Conservation (phyloP, 1,140 invertebrate genomes). For the Calosoma granatense region DNA sequence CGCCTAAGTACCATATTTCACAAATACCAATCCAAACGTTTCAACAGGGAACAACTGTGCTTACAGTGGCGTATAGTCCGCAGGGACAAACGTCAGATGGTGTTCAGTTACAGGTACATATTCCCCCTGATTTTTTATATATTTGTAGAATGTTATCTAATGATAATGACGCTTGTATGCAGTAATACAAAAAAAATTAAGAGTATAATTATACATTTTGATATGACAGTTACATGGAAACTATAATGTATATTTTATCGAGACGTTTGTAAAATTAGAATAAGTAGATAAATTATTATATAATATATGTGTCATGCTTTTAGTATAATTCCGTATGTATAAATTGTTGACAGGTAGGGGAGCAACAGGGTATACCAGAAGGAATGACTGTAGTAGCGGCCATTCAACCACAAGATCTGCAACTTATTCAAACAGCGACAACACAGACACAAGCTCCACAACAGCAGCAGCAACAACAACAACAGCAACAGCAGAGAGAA, state of each 20-base stretch:
- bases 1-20: slow-evolving; percentile 57
- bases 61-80: slow-evolving; percentile 60
- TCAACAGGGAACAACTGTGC: slow-evolving; percentile 51
- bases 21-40: slow-evolving; percentile 55
- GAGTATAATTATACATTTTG: too few species aligned
- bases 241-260: too few species aligned
- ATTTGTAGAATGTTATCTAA: too few species aligned
- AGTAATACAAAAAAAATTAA: too few species aligned
- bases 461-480: slow-evolving; percentile 26
- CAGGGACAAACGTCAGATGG: slow-evolving; percentile 40
- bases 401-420: slow-evolving; percentile 53
- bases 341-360: slow-evolving; percentile 36
- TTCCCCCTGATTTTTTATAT: too few species aligned
- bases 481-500: slow-evolving; percentile 28
- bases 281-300: too few species aligned
- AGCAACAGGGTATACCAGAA: slow-evolving; percentile 42
- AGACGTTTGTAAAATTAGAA: too few species aligned
- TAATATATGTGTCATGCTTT: too few species aligned
- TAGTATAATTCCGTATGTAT: neutral
- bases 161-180: too few species aligned
- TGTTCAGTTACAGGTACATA: slow-evolving; percentile 28
- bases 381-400: slow-evolving; percentile 55
- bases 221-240: too few species aligned
- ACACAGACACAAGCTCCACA: slow-evolving; percentile 23
- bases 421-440: slow-evolving; percentile 33